Evolutionary conservation across 1,140 invertebrate genomes (phyloP).

Genomic region (Drosophila tristis): DNA sequence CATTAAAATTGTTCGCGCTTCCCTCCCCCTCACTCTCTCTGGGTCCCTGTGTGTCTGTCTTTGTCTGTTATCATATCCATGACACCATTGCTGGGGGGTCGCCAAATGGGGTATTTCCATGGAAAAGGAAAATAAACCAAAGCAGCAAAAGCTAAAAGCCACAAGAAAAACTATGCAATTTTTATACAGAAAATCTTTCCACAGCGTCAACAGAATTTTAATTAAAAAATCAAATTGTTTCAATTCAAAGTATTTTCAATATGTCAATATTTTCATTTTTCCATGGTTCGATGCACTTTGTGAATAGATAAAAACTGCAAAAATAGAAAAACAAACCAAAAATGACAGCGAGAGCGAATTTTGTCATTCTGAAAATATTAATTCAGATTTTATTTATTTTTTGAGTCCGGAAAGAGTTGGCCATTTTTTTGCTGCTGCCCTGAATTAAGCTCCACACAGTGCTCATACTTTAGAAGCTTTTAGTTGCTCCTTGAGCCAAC

Average conservation of each 20-base stretch:
- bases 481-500: constrained; percentile 22
- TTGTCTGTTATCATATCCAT: constrained; percentile 43
- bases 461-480: constrained; percentile 14
- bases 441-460: not conserved
- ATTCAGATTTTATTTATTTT: not conserved
- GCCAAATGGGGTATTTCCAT: constrained; percentile 19
- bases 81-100: constrained; percentile 12
- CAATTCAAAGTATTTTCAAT: constrained; percentile 6
- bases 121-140: constrained; percentile 15
- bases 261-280: not conserved
- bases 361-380: not conserved
- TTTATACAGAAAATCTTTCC: not conserved
- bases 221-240: not conserved
- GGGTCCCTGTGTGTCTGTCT: not conserved
- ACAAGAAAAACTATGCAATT: constrained; percentile 15
- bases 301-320: not conserved
- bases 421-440: not conserved
- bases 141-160: constrained; percentile 9
- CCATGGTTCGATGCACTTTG: not conserved
- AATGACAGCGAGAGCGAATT: too few species aligned
- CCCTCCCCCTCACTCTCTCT: not conserved
- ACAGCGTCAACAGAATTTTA: not conserved
- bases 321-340: too few species aligned
- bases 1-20: constrained; percentile 74
- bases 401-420: not conserved